Evolutionary conservation across 2,797 vertebrate genomes (phyloP).

Genomic region (Tachyglossus aculeatus): DNA sequence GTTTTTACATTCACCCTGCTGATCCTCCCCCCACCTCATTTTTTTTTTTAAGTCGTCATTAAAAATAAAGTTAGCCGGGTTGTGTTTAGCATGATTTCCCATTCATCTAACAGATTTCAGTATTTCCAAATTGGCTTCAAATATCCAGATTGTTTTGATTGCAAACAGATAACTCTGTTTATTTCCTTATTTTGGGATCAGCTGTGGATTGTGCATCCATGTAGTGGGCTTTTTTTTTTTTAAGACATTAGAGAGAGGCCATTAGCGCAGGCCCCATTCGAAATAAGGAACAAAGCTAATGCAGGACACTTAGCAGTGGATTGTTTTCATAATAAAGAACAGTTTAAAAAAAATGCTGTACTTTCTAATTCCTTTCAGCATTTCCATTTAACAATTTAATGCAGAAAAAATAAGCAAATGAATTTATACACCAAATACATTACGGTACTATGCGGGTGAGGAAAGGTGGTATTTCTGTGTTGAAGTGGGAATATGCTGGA

Average conservation of each 20-base stretch:
- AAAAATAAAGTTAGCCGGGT: conserved; percentile 74
- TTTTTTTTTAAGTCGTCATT: conserved; percentile 70
- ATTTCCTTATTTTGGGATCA: conserved; percentile 18
- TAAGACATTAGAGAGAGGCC: not conserved
- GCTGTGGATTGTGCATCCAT: not conserved
- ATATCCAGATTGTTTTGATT: conserved; percentile 48
- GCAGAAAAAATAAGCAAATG: conserved; percentile 11
- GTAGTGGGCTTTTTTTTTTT: not conserved
- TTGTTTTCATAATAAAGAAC: conserved; percentile 22
- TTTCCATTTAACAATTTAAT: conserved; percentile 16
- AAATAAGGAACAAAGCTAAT: conserved; percentile 36
- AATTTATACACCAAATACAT: conserved; percentile 20
- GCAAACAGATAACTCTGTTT: conserved; percentile 27
- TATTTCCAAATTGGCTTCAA: conserved; percentile 53
- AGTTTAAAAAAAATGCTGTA: conserved; percentile 18
- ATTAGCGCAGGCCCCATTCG: conserved; percentile 14
- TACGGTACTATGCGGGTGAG: not conserved
- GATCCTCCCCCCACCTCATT: conserved; percentile 52
- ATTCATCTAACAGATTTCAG: conserved; percentile 57
- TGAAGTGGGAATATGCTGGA: not conserved
- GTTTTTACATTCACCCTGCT: conserved; percentile 77
- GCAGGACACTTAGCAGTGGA: not conserved
- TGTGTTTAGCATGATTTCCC: conserved; percentile 65
- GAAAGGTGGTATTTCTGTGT: conserved; percentile 1
- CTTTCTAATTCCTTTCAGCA: conserved; percentile 14